A percentile compares a stretch with the other conserved stretches of the same genome.
phyloP scores from a whole-genome alignment of 2,888 invertebrate species.

The Rhagium mordax region DNA sequence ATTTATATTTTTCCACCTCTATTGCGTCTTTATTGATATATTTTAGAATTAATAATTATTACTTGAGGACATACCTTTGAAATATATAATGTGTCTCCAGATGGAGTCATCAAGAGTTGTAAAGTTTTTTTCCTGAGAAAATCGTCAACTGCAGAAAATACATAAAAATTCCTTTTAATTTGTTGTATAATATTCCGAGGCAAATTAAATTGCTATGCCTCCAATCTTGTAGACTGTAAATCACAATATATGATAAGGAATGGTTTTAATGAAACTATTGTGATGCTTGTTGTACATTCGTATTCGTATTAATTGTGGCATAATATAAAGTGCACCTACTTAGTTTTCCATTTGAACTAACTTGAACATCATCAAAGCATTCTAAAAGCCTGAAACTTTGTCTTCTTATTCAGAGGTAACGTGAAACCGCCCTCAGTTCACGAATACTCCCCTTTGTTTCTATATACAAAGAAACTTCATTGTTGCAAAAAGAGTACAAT shows the following conservation, averaged over 20 bases:
- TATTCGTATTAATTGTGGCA: slow-evolving; percentile 24
- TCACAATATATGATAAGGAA: background rate
- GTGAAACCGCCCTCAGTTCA: slow-evolving; percentile 16
- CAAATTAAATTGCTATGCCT: background rate
- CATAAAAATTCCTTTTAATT: no score
- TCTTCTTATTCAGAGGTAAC: slow-evolving; percentile 46
- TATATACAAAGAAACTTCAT: slow-evolving; percentile 46
- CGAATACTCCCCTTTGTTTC: slow-evolving; percentile 34
- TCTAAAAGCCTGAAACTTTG: slow-evolving; percentile 44
- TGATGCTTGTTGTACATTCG: slow-evolving; percentile 14
- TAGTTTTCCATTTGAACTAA: slow-evolving; percentile 76
- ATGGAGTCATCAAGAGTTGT: no score
- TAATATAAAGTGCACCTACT: slow-evolving; percentile 68
- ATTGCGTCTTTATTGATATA: no score
- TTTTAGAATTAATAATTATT: no score
- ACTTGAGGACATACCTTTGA: no score
- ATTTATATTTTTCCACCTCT: no score
- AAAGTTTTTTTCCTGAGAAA: no score
- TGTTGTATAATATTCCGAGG: no score
- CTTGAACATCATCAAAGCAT: slow-evolving; percentile 38
- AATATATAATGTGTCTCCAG: no score
- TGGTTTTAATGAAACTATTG: slow-evolving; percentile 31
- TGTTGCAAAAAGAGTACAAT: slow-evolving; percentile 43
- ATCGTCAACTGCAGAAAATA: no score
- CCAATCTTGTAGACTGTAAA: background rate